Evolutionary conservation across 2,888 invertebrate genomes (phyloP), one percentile per base, ranked within the genome.

Genomic region (Chloroclystis v-ata): DNA sequence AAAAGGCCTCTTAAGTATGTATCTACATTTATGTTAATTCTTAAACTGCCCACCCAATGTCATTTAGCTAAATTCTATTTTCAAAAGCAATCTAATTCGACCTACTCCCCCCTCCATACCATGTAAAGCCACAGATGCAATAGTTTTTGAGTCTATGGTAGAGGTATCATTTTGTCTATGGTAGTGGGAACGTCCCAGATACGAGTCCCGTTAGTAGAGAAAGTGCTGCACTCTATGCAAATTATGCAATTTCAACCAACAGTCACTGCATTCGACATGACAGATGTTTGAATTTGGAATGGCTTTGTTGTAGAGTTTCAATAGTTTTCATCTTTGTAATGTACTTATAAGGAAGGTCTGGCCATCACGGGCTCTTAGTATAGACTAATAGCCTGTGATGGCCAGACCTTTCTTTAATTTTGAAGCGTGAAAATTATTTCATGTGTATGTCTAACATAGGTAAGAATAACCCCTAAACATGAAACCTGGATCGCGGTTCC

Each of bases 151-250:
- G 5, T 20, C 20, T 20, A 5, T 20, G 20, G 20, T 20, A 20
- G 20, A 20, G 20, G 20, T 20, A 20, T 20, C 20, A 20, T 20
- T 20, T 20, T 20, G 20, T 20, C 20, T 20, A 20, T 20, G 20
- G 20, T 20, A 42, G 54, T 54, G 56, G 56, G 53, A 54, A 60
- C 61, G 58, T 57, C 82, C 85, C 75, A 83, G 73, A 69, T 84
- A 40, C 54, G 64, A 55, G 72, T 82, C 81, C 85, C 84, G 85
- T 82, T 84, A 80, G 63, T 47, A 72, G 85, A 75, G 85, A 85
- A 85, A 85, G 85, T 85, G 82, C 54, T 78, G 82, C 78, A 79
- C 68, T 49, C 81, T 85, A 85, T 83, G 84, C 79, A 83, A 85
- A 85, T 85, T 83, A 82, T 80, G 81, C 83, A 85, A 85, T 83